Conservation (phyloP, 2,888 invertebrate species). For the Coelinius sp. region DNA sequence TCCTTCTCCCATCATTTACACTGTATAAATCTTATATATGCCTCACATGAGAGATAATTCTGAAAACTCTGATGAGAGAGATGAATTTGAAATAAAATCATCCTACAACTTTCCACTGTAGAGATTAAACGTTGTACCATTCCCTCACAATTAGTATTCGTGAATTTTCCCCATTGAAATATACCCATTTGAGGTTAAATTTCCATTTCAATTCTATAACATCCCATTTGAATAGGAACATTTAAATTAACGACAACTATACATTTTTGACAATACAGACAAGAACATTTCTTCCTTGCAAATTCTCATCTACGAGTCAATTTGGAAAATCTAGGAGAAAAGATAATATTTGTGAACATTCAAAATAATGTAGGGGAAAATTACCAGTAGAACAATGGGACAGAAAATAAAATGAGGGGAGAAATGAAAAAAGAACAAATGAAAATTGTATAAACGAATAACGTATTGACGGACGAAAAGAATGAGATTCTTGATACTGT, state of each 20-base stretch:
- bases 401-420: neutral
- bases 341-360: neutral
- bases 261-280: neutral
- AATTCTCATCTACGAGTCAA: neutral
- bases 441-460: neutral
- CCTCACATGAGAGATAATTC: too few species aligned
- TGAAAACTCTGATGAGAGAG: too few species aligned
- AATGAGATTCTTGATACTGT: neutral
- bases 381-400: neutral
- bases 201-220: neutral
- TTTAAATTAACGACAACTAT: neutral
- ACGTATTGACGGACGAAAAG: neutral
- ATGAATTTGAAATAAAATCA: too few species aligned
- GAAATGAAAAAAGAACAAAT: neutral
- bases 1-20: too few species aligned
- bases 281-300: neutral
- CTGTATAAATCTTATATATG: too few species aligned
- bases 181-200: neutral
- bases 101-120: too few species aligned
- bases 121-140: too few species aligned
- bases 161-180: neutral
- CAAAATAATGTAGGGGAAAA: neutral
- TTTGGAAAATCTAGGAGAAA: neutral
- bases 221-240: neutral
- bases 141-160: neutral